These are phyloP conservation scores for Epinotia bilunana DNA, from an alignment of 2,888 invertebrate genomes.

Conservation along the genomic window DNA sequence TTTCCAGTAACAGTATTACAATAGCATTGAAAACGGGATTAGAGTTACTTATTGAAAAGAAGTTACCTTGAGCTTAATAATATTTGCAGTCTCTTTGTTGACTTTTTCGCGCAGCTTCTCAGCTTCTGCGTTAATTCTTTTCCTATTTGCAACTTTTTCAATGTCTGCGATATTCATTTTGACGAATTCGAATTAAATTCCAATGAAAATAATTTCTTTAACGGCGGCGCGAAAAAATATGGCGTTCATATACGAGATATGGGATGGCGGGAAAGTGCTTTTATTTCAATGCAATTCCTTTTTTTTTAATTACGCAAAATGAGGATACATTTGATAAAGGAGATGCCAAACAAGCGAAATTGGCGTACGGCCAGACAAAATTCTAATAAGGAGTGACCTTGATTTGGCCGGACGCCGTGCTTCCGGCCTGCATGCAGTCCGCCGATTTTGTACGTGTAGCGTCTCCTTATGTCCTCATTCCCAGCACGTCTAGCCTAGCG, in stretches of 20 bases:
- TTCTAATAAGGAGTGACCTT: too few relatives aligned
- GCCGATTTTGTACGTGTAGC: too few relatives aligned
- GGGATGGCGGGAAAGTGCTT: slow-evolving; percentile 16
- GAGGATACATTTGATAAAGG: too few relatives aligned
- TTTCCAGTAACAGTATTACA: background rate
- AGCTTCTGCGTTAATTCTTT: slow-evolving; percentile 65
- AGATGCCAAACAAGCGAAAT: too few relatives aligned
- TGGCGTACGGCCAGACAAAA: too few relatives aligned
- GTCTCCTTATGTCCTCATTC: too few relatives aligned
- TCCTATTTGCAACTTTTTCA: slow-evolving; percentile 64
- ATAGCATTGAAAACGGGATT: background rate
- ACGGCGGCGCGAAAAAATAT: background rate
- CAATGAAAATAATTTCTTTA: background rate
- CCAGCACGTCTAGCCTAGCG: too few relatives aligned
- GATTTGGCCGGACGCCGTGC: too few relatives aligned
- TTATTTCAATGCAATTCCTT: background rate
- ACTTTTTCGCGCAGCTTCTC: slow-evolving; percentile 71
- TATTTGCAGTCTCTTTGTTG: slow-evolving; percentile 67
- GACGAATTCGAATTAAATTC: background rate
- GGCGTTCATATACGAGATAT: background rate
- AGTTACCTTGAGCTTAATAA: slow-evolving; percentile 71
- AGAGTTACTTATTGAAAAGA: background rate
- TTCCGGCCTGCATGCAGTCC: too few relatives aligned
- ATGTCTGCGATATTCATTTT: slow-evolving; percentile 68
- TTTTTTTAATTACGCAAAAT: too few relatives aligned